Evolutionary conservation across 2,113 vertebrate genomes (phyloP).

Genomic region (Corydoras sp.): DNA sequence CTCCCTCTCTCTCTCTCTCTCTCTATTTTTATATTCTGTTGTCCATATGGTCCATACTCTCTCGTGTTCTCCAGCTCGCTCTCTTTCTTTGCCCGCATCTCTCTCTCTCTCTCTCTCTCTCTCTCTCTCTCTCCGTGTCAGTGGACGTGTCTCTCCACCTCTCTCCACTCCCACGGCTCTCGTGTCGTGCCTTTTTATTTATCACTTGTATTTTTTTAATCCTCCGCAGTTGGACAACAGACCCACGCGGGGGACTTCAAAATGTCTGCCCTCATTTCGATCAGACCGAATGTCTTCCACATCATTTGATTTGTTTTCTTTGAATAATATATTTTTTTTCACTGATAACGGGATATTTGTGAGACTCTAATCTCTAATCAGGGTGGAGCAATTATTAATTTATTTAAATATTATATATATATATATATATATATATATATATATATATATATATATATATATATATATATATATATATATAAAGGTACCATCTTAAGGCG

Average conservation of each 20-base stretch:
- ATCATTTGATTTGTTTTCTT: neutral
- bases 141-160: too few species aligned
- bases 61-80: neutral
- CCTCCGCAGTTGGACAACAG: conserved; percentile 12
- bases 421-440: too few species aligned
- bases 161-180: neutral
- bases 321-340: too few species aligned
- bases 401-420: too few species aligned
- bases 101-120: neutral
- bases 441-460: too few species aligned
- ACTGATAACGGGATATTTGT: too few species aligned
- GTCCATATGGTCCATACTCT: neutral
- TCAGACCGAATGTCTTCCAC: neutral
- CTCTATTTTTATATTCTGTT: conserved; percentile 2
- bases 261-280: neutral
- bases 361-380: too few species aligned
- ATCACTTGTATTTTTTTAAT: neutral
- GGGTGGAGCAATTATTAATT: too few species aligned
- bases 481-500: too few species aligned
- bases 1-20: conserved; percentile 2
- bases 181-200: neutral
- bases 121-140: conserved; percentile 7
- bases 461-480: too few species aligned
- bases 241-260: neutral
- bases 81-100: neutral